Evolutionary conservation across 2,113 vertebrate species (phyloP).

Genomic region (Odontesthes bonariensis): DNA sequence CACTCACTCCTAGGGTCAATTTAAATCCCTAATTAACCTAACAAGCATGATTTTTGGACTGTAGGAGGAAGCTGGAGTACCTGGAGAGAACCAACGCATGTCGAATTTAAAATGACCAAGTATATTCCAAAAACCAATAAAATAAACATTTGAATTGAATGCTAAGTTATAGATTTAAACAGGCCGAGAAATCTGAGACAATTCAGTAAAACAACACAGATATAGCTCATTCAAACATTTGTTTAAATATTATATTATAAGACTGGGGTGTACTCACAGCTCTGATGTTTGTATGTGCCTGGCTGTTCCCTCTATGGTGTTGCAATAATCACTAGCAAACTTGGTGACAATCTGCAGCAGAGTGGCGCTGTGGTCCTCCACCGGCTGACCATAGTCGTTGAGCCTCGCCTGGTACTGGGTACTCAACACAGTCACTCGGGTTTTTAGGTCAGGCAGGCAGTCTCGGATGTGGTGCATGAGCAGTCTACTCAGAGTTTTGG

Average conservation of each 20-base stretch:
- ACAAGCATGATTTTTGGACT: too few species aligned
- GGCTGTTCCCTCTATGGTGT: conserved; percentile 86
- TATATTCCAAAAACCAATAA: background rate
- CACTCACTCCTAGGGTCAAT: too few species aligned
- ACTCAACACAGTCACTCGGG: conserved; percentile 81
- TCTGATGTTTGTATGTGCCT: conserved; percentile 85
- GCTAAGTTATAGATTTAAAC: background rate
- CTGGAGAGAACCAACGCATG: too few species aligned
- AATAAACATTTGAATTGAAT: background rate
- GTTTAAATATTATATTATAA: background rate
- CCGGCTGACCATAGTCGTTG: conserved; percentile 83
- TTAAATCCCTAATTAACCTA: too few species aligned
- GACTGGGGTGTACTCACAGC: conserved; percentile 77
- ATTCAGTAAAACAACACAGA: background rate
- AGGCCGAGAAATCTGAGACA: background rate
- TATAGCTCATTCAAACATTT: background rate
- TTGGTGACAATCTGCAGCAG: conserved; percentile 88
- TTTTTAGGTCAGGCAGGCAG: conserved; percentile 86
- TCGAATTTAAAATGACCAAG: too few species aligned
- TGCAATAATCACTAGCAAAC: conserved; percentile 87
- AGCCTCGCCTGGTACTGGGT: conserved; percentile 84
- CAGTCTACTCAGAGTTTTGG: conserved; percentile 83
- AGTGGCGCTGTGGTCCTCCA: conserved; percentile 86
- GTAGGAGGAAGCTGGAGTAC: too few species aligned
- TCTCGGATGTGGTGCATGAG: conserved; percentile 87